These are phyloP conservation scores for Corythornis cristatus DNA, from an alignment of 2,113 vertebrate genomes.

Conservation along the genomic window DNA sequence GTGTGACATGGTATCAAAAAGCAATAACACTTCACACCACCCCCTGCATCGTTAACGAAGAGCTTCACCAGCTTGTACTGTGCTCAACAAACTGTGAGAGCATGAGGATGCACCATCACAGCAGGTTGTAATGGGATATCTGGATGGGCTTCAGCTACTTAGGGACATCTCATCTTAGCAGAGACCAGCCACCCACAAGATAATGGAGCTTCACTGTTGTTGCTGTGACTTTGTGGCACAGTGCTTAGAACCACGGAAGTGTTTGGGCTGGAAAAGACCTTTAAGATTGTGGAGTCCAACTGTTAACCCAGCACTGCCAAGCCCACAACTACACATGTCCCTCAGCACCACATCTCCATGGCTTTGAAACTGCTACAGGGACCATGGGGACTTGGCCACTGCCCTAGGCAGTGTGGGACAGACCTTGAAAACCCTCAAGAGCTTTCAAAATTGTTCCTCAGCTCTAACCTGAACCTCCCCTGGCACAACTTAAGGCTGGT, in stretches of 20 bases:
- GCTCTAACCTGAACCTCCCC: not conserved
- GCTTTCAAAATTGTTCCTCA: not conserved
- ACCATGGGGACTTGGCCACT: not conserved
- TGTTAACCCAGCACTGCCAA: not conserved
- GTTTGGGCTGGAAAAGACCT: not conserved
- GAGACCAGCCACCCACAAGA: not conserved
- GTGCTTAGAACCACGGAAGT: not conserved
- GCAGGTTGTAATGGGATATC: rapidly evolving
- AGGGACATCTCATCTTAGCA: not conserved
- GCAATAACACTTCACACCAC: constrained; percentile 46
- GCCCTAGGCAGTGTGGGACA: not conserved
- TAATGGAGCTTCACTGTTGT: not conserved
- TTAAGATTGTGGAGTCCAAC: not conserved
- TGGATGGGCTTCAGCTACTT: rapidly evolving
- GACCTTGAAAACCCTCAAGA: not conserved
- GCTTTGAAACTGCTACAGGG: not conserved
- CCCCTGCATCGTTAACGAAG: constrained; percentile 57
- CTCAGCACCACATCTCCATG: not conserved
- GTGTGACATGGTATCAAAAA: constrained; percentile 59
- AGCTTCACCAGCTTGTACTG: constrained; percentile 55
- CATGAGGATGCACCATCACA: not conserved
- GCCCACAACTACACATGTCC: not conserved
- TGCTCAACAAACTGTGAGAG: constrained; percentile 15
- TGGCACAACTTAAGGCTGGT: not conserved
- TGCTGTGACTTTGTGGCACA: not conserved